phyloP scores from a whole-genome alignment of 2,888 invertebrate species.

The Gandaritis pyraliata region DNA sequence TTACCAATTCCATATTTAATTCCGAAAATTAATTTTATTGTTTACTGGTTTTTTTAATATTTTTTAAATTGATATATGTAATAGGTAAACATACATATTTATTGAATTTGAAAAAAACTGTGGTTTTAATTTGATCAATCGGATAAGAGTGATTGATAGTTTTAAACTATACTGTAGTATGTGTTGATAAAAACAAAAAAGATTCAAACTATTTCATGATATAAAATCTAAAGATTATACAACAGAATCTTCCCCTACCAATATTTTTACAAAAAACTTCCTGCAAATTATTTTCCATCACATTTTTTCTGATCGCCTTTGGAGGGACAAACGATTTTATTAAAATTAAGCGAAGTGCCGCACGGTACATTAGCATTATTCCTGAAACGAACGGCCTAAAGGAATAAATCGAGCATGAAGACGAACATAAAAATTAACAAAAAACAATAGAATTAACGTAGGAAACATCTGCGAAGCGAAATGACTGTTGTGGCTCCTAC shows the following conservation, averaged over 20 bases:
- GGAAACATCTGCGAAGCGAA: conserved; percentile 80
- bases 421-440: conserved; percentile 82
- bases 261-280: conserved; percentile 11
- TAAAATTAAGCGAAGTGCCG: conserved; percentile 56
- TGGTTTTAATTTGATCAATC: too few relatives aligned
- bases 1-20: background rate
- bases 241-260: conserved; percentile 7
- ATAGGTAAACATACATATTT: too few relatives aligned
- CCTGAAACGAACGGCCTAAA: conserved; percentile 71
- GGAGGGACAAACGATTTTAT: conserved; percentile 42
- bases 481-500: conserved; percentile 62
- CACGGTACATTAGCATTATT: conserved; percentile 73
- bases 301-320: conserved; percentile 42
- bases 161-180: too few relatives aligned
- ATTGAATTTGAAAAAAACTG: too few relatives aligned
- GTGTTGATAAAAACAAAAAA: too few relatives aligned
- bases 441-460: conserved; percentile 84
- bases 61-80: too few relatives aligned
- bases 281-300: conserved; percentile 22
- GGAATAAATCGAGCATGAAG: conserved; percentile 80
- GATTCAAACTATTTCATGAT: too few relatives aligned
- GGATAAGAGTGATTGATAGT: too few relatives aligned
- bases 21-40: too few relatives aligned
- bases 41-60: too few relatives aligned
- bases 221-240: background rate